Percentiles rank a stretch among this genome's conserved stretches.
Evolutionary conservation across 2,797 vertebrate genomes (phyloP).

Genomic region (Urophycis tenuis): DNA sequence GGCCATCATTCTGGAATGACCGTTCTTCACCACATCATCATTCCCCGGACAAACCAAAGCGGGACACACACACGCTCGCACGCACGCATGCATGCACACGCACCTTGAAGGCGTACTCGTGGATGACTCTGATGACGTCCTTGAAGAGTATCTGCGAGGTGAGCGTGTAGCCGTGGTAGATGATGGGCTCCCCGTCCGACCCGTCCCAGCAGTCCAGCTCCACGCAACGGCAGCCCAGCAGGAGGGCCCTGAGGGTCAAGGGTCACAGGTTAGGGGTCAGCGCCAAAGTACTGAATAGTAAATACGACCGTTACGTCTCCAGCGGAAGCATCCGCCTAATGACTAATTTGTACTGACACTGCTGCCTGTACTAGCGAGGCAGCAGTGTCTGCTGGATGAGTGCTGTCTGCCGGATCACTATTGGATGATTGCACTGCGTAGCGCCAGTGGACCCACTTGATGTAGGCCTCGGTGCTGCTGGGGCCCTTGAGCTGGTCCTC

Average conservation of each 20-base stretch:
- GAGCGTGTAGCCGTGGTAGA: conserved; percentile 95
- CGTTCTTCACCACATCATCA: too few relatives aligned
- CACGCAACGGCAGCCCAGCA: conserved; percentile 91
- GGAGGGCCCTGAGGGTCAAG: conserved; percentile 77
- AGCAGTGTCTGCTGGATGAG: neutral
- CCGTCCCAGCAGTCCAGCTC: conserved; percentile 98
- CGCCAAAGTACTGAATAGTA: too few relatives aligned
- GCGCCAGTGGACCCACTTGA: conserved; percentile 43
- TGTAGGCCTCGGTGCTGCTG: conserved; percentile 91
- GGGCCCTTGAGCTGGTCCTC: conserved; percentile 92
- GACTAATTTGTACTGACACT: too few relatives aligned
- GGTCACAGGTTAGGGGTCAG: neutral
- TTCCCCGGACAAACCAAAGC: too few relatives aligned
- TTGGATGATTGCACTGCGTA: neutral
- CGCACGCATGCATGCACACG: neutral
- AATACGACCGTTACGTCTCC: too few relatives aligned
- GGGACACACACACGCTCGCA: neutral
- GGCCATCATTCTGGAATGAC: too few relatives aligned
- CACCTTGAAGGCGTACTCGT: conserved; percentile 94
- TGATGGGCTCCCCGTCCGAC: conserved; percentile 80
- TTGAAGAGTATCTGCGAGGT: conserved; percentile 95
- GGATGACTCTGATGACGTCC: conserved; percentile 83
- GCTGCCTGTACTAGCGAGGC: too few relatives aligned
- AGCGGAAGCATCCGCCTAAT: too few relatives aligned
- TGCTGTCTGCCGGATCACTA: too few relatives aligned